Conservation (phyloP, 2,113 vertebrate species). For the Cyanoderma ruficeps region DNA sequence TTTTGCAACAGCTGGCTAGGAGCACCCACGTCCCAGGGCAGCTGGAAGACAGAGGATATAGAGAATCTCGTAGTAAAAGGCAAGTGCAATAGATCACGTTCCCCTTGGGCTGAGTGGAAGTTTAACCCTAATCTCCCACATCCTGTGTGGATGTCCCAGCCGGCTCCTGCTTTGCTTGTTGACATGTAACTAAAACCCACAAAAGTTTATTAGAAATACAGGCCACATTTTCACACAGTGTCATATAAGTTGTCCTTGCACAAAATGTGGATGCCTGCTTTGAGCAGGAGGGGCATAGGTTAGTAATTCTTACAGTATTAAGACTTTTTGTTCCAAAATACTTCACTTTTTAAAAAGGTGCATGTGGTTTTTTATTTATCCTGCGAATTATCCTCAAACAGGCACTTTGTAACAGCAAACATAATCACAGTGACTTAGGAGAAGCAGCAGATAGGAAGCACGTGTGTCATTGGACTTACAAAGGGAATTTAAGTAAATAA, state of each 20-base stretch:
- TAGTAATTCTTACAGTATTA: neutral
- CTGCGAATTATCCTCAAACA: neutral
- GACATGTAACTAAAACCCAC: neutral
- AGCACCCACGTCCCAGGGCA: neutral
- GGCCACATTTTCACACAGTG: neutral
- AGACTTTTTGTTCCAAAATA: neutral
- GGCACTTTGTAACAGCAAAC: neutral
- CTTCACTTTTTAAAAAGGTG: neutral
- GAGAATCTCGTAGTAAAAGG: neutral
- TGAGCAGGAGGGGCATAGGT: neutral
- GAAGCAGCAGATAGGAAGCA: neutral
- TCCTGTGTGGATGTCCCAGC: neutral
- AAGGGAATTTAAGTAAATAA: neutral
- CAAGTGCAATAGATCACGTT: neutral
- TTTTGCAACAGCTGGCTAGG: constrained; percentile 17
- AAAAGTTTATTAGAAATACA: neutral
- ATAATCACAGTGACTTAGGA: neutral
- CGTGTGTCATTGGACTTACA: neutral
- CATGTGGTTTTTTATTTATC: neutral
- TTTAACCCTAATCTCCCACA: neutral
- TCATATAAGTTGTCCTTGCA: neutral
- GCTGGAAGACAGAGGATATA: neutral
- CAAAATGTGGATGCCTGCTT: neutral
- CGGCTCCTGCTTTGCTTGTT: neutral
- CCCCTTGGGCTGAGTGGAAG: neutral